phyloP scores from a whole-genome alignment of 2,888 invertebrate genomes.

The Amiota communis region DNA sequence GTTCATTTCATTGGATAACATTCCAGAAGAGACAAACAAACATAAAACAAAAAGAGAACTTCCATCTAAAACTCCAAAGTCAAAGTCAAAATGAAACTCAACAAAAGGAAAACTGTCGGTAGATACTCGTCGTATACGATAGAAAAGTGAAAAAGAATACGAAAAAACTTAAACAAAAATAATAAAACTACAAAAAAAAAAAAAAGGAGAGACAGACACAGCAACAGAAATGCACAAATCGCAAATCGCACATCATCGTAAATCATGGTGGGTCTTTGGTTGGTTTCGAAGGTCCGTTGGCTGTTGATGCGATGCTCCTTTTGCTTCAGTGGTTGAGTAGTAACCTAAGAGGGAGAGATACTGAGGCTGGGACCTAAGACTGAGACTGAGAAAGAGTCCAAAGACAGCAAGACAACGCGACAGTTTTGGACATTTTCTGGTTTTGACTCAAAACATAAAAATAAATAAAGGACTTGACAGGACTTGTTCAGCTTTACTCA shows the following conservation, averaged over 20 bases:
- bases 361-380: too few species aligned
- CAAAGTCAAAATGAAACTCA: too few species aligned
- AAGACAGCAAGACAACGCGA: not conserved
- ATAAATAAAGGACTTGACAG: slow-evolving; percentile 70
- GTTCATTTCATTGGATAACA: too few species aligned
- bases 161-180: not conserved
- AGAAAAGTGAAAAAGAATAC: not conserved
- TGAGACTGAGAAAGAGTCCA: slow-evolving; percentile 23
- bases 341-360: too few species aligned
- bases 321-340: slow-evolving; percentile 1
- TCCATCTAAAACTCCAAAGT: too few species aligned
- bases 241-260: slow-evolving; percentile 62
- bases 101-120: slow-evolving; percentile 28
- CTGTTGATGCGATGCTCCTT: not conserved
- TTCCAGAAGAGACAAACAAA: too few species aligned
- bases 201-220: not conserved
- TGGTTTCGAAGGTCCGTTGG: slow-evolving; percentile 16
- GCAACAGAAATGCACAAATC: slow-evolving; percentile 49
- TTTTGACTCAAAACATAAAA: slow-evolving; percentile 65
- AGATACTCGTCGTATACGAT: too few species aligned
- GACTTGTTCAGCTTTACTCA: slow-evolving; percentile 46
- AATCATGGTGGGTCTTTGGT: slow-evolving; percentile 60
- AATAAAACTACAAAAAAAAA: not conserved
- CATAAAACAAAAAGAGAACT: too few species aligned
- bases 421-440: slow-evolving; percentile 38